Evolutionary conservation across 1,140 invertebrate species (phyloP).

Genomic region (Aphaenogaster floridana): DNA sequence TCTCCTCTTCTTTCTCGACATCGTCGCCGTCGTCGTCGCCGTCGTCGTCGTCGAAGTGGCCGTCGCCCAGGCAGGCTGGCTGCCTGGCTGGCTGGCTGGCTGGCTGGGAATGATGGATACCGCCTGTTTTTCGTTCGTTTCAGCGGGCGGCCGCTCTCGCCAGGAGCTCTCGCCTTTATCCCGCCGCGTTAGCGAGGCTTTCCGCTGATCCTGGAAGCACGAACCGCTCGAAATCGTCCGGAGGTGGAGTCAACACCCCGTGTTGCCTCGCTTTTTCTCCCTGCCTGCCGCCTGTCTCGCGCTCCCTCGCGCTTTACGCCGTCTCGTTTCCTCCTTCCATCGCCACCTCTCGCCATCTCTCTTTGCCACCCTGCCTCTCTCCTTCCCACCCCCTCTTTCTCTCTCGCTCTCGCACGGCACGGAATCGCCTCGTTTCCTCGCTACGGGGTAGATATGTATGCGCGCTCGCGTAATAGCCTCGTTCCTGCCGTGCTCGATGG

Average conservation of each 20-base stretch:
- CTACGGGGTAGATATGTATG: conserved; percentile 78
- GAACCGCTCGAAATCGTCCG: conserved; percentile 83
- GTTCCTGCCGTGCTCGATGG: conserved; percentile 84
- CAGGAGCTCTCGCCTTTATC: conserved; percentile 79
- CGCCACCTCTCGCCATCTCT: conserved; percentile 70
- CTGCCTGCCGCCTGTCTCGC: conserved; percentile 67
- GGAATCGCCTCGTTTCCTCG: conserved; percentile 75
- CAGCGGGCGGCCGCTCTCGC: conserved; percentile 61
- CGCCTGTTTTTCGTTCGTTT: conserved; percentile 70
- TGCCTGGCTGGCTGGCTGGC: conserved; percentile 28
- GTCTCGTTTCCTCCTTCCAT: conserved; percentile 29
- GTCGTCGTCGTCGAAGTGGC: conserved; percentile 37
- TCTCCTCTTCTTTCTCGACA: neutral
- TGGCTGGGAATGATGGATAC: conserved; percentile 71
- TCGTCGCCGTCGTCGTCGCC: neutral
- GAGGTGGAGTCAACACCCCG: conserved; percentile 79
- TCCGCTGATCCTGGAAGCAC: conserved; percentile 83
- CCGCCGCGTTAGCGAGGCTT: conserved; percentile 81
- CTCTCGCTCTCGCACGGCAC: conserved; percentile 71
- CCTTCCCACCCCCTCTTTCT: conserved; percentile 65
- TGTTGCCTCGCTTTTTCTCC: conserved; percentile 63
- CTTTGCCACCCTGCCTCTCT: conserved; percentile 65
- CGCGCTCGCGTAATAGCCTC: conserved; percentile 85
- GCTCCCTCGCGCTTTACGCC: conserved; percentile 40
- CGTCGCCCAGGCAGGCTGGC: conserved; percentile 39